Conservation (phyloP, 2,797 vertebrate genomes). For the Urophycis tenuis region DNA sequence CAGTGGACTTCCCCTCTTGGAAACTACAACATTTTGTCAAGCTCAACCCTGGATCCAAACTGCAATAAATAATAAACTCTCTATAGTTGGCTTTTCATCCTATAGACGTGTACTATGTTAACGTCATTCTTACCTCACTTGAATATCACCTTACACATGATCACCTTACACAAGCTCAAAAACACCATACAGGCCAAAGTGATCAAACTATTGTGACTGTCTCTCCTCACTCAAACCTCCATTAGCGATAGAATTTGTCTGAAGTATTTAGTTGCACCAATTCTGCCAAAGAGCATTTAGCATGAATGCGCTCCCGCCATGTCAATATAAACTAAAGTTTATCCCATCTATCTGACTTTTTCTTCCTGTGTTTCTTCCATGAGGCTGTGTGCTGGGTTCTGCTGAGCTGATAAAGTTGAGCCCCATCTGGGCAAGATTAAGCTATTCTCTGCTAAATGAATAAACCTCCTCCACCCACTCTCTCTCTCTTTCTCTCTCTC, state of each 20-base stretch:
- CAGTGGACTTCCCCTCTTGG: background rate
- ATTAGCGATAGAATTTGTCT: background rate
- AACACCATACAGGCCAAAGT: background rate
- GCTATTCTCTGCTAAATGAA: conserved; percentile 50
- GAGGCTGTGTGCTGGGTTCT: conserved; percentile 29
- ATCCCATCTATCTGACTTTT: conserved; percentile 1
- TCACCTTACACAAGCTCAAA: background rate
- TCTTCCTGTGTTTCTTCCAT: conserved; percentile 23
- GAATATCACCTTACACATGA: background rate
- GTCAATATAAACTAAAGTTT: background rate
- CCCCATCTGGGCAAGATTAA: conserved; percentile 55
- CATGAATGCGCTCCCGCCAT: background rate
- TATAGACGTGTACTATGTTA: background rate
- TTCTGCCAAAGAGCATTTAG: background rate
- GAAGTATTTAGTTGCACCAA: background rate
- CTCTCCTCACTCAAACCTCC: background rate
- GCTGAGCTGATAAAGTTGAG: conserved; percentile 43
- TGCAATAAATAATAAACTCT: background rate
- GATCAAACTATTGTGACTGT: background rate
- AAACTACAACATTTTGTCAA: background rate
- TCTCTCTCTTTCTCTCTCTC: background rate
- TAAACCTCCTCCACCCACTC: conserved; percentile 1
- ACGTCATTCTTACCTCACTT: background rate
- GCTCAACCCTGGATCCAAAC: background rate
- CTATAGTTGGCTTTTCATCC: background rate